A percentile compares a stretch with the other conserved stretches of the same genome.
These are phyloP conservation scores for Antigone vipio DNA, from an alignment of 2,113 vertebrate species.

Conservation along the genomic window DNA sequence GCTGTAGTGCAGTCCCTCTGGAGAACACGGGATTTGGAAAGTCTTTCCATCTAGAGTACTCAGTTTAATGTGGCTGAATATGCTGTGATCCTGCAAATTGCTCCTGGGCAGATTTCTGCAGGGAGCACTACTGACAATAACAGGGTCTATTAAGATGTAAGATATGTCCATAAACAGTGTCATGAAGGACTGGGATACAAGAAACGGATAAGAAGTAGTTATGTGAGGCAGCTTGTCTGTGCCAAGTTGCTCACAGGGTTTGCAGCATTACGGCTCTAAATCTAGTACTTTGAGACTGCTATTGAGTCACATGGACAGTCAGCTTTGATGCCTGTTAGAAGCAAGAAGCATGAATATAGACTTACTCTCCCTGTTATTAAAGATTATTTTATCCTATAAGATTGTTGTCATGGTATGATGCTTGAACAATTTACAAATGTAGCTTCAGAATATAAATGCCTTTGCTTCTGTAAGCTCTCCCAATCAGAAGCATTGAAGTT, in stretches of 20 bases:
- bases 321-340: constrained; percentile 25
- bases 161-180: background rate
- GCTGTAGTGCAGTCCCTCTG: background rate
- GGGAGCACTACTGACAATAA: background rate
- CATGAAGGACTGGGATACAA: background rate
- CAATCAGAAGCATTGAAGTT: constrained; percentile 1
- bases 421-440: constrained; percentile 21
- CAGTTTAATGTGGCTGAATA: background rate
- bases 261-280: background rate
- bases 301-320: background rate
- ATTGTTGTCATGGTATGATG: constrained; percentile 12
- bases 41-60: background rate
- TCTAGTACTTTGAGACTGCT: background rate
- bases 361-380: constrained; percentile 46
- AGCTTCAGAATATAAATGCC: constrained; percentile 10
- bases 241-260: background rate
- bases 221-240: background rate
- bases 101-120: background rate
- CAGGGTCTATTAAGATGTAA: background rate
- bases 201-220: background rate
- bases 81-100: background rate
- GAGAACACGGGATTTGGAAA: background rate
- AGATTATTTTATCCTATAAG: constrained; percentile 54
- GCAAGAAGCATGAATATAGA: constrained; percentile 24
- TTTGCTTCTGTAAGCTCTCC: constrained; percentile 5